Evolutionary conservation across 2,888 invertebrate species (phyloP).

Genomic region (Euspilapteryx auroguttella): DNA sequence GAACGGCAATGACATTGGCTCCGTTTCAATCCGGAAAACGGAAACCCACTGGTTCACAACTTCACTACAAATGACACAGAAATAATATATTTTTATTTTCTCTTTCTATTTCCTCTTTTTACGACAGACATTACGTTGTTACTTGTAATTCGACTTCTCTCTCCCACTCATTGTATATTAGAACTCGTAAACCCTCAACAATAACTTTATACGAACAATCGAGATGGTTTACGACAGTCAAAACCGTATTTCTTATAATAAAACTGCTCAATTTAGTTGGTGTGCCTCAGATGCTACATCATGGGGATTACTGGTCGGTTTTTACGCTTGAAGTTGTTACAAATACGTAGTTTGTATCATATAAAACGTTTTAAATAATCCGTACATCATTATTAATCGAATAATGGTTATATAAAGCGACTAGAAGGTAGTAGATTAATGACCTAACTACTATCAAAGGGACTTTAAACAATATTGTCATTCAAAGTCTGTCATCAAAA

Average conservation of each 20-base stretch:
- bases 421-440: no score
- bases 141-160: no score
- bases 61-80: conserved; percentile 10
- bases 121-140: no score
- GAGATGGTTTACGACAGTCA: conserved; percentile 38
- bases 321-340: no score
- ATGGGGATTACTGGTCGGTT: conserved; percentile 35
- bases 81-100: conserved; percentile 1
- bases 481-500: no score
- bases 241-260: conserved; percentile 58
- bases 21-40: conserved; percentile 32
- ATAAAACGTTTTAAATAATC: no score
- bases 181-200: conserved; percentile 44
- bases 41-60: conserved; percentile 18
- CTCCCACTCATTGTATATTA: conserved; percentile 39
- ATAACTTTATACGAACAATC: conserved; percentile 35
- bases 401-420: no score
- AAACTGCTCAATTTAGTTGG: conserved; percentile 53
- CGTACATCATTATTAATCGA: no score
- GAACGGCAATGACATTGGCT: conserved; percentile 53
- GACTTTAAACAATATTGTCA: no score
- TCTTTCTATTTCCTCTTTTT: background rate
- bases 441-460: no score
- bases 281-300: conserved; percentile 54
- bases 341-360: no score